Evolutionary conservation across 2,113 vertebrate genomes (phyloP).

Genomic region (Hippocampus abdominalis): DNA sequence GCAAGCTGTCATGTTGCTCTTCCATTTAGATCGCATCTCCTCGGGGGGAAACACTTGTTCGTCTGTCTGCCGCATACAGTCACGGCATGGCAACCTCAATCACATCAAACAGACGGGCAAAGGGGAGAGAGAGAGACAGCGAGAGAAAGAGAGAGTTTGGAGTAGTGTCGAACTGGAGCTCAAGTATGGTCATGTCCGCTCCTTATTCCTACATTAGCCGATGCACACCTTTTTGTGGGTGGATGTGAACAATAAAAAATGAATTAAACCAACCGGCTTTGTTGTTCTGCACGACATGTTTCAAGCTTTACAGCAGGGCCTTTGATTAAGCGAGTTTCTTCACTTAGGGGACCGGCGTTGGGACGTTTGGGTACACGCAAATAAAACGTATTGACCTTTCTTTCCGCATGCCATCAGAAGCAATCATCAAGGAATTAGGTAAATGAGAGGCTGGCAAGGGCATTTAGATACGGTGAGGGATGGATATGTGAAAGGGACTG

Average conservation of each 20-base stretch:
- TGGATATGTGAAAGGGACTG: conserved; percentile 65
- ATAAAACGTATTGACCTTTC: conserved; percentile 68
- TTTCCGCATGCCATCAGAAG: conserved; percentile 58
- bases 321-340: conserved; percentile 21
- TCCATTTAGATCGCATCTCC: conserved; percentile 60
- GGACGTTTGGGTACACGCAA: conserved; percentile 55
- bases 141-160: conserved; percentile 21
- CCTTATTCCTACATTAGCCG: conserved; percentile 34
- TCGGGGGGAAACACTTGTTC: conserved; percentile 60
- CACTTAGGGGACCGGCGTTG: conserved; percentile 27
- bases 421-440: conserved; percentile 74
- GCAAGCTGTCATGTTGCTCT: conserved; percentile 64
- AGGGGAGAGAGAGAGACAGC: conserved; percentile 15
- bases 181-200: conserved; percentile 10
- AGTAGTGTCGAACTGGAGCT: conserved; percentile 21
- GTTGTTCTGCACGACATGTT: conserved; percentile 38
- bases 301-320: conserved; percentile 11
- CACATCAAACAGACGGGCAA: conserved; percentile 49
- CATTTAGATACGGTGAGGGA: conserved; percentile 56
- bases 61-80: conserved; percentile 49
- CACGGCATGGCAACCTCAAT: conserved; percentile 65
- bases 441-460: conserved; percentile 67
- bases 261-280: conserved; percentile 45
- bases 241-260: conserved; percentile 46
- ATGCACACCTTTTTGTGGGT: conserved; percentile 47